phyloP scores from a whole-genome alignment of 2,888 invertebrate genomes.

The Bellardia bayeri region DNA sequence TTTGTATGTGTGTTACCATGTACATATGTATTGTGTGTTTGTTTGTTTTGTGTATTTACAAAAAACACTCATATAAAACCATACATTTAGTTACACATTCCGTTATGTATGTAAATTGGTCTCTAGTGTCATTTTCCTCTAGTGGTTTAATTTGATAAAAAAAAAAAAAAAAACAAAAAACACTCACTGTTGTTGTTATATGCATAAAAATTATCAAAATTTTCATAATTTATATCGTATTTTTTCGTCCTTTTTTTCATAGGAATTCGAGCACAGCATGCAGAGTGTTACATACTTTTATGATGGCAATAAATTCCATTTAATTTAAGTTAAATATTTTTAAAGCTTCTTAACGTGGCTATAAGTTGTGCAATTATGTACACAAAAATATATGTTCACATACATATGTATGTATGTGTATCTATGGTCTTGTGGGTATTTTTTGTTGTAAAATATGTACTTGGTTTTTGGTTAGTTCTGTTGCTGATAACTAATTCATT shows the following conservation, averaged over 20 bases:
- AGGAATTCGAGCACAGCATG: not conserved
- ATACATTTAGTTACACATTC: constrained; percentile 57
- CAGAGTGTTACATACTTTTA: constrained; percentile 23
- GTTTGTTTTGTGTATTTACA: constrained; percentile 8
- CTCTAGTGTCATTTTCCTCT: constrained; percentile 66
- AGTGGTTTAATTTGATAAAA: constrained; percentile 55
- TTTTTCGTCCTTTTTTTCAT: not conserved
- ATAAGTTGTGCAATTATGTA: not conserved
- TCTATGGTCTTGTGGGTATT: not conserved
- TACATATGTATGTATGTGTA: not conserved
- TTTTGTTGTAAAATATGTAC: no score
- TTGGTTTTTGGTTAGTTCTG: no score
- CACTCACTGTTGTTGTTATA: not conserved
- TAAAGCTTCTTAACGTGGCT: constrained; percentile 17
- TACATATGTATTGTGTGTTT: not conserved
- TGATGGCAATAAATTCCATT: constrained; percentile 31
- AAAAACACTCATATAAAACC: constrained; percentile 23
- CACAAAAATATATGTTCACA: not conserved
- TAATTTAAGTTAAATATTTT: constrained; percentile 7
- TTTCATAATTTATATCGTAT: constrained; percentile 22
- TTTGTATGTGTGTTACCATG: not conserved
- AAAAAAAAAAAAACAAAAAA: constrained; percentile 15
- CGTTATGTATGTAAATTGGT: constrained; percentile 73
- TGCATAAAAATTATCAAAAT: constrained; percentile 29
- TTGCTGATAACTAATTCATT: no score